Conservation (phyloP, 1,140 invertebrate genomes). For the Camponotus pennsylvanicus region DNA sequence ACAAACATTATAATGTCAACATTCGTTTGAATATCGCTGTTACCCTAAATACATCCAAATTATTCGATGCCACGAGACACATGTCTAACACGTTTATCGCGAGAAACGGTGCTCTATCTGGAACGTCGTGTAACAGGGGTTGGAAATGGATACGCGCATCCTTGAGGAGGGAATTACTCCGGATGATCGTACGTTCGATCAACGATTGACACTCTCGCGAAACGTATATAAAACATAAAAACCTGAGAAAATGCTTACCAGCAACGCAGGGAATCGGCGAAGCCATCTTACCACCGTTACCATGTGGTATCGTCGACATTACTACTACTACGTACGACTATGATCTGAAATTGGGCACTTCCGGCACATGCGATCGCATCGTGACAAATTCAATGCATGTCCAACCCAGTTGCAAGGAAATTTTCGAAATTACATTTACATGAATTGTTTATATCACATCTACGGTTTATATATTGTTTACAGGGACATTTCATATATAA, state of each 20-base stretch:
- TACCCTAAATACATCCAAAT: constrained; percentile 47
- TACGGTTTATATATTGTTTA: too few species aligned
- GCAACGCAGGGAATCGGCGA: constrained; percentile 83
- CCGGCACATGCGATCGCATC: not conserved
- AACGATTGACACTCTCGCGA: constrained; percentile 16
- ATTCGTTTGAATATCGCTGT: not conserved
- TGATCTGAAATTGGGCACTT: constrained; percentile 5
- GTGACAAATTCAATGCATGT: too few species aligned
- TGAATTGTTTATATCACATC: too few species aligned
- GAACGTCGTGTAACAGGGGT: not conserved
- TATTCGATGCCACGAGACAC: constrained; percentile 44
- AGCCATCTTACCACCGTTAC: constrained; percentile 84
- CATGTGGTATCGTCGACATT: constrained; percentile 69
- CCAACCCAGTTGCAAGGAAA: too few species aligned
- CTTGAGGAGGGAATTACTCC: not conserved
- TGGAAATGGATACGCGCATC: not conserved
- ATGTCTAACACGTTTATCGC: constrained; percentile 44
- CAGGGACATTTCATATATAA: too few species aligned
- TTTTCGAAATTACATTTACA: too few species aligned
- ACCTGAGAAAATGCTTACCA: constrained; percentile 78
- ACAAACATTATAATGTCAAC: not conserved
- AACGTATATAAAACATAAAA: not conserved
- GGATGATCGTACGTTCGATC: not conserved
- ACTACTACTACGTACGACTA: not conserved
- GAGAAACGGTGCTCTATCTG: not conserved